A percentile compares a stretch with the other conserved stretches of the same genome.
Evolutionary conservation across 2,888 invertebrate species (phyloP).

Genomic region (Xanthostigma xanthostigma): DNA sequence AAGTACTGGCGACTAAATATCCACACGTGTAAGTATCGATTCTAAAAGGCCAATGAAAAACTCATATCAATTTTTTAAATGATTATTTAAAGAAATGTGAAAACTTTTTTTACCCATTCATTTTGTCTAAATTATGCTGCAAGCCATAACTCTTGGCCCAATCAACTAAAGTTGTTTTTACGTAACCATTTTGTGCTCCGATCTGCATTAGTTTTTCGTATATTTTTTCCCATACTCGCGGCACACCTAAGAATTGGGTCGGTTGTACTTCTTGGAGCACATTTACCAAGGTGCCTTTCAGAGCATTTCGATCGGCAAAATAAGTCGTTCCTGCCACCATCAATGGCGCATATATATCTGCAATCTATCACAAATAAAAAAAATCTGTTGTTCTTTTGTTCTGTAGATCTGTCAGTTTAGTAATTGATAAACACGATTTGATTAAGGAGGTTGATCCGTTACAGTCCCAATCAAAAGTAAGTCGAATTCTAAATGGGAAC

Average conservation of each 20-base stretch:
- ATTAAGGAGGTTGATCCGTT: too few species aligned
- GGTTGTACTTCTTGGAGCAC: constrained; percentile 66
- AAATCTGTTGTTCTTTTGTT: too few species aligned
- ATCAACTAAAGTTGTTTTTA: constrained; percentile 56
- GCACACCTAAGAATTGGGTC: constrained; percentile 76
- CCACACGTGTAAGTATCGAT: constrained; percentile 37
- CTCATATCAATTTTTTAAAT: too few species aligned
- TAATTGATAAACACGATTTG: too few species aligned
- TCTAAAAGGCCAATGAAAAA: constrained; percentile 9
- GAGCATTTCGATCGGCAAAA: constrained; percentile 83
- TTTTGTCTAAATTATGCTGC: constrained; percentile 46
- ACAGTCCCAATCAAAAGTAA: too few species aligned
- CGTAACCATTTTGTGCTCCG: constrained; percentile 48
- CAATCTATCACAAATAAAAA: constrained; percentile 31
- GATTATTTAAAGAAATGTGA: neutral
- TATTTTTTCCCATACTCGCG: constrained; percentile 89
- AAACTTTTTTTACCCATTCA: constrained; percentile 35
- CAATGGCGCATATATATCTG: constrained; percentile 61
- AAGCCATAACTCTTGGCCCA: constrained; percentile 66
- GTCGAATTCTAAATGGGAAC: too few species aligned
- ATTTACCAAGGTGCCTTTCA: constrained; percentile 67
- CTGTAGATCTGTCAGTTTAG: too few species aligned
- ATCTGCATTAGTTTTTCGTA: constrained; percentile 70
- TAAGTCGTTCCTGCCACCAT: constrained; percentile 52
- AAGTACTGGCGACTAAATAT: constrained; percentile 59